Evolutionary conservation across 1,140 invertebrate species (phyloP).

Genomic region (Drosophila mojavensis): DNA sequence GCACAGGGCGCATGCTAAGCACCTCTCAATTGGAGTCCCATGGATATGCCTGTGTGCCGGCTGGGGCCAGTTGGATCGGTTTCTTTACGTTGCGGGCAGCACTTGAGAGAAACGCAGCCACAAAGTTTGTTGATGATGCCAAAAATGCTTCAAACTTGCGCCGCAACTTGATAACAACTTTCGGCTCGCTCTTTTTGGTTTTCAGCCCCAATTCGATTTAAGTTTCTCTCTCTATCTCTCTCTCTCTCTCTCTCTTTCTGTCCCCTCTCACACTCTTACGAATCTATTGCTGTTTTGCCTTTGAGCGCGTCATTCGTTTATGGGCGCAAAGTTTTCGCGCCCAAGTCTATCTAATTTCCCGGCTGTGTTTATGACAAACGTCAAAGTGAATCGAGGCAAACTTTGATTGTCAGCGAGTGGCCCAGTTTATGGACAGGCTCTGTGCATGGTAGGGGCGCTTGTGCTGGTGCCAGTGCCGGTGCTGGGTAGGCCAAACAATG

Average conservation of each 20-base stretch:
- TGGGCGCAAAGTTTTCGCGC: conserved; percentile 27
- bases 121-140: conserved; percentile 33
- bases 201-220: conserved; percentile 58
- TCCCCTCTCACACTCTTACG: too few species aligned
- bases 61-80: not conserved
- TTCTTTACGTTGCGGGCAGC: not conserved
- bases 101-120: not conserved
- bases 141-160: conserved; percentile 40
- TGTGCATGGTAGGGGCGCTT: too few species aligned
- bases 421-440: conserved; percentile 20
- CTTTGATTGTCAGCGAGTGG: conserved; percentile 32
- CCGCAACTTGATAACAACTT: conserved; percentile 43
- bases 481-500: conserved; percentile 52
- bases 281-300: not conserved
- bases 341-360: conserved; percentile 37
- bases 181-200: conserved; percentile 24
- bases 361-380: conserved; percentile 41
- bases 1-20: conserved; percentile 15
- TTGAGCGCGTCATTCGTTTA: conserved; percentile 42
- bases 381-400: conserved; percentile 15
- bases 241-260: not conserved
- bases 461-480: too few species aligned
- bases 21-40: not conserved
- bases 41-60: not conserved
- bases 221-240: conserved; percentile 37